phyloP scores from a whole-genome alignment of 2,113 vertebrate species.

The Amblyopsis rosae region DNA sequence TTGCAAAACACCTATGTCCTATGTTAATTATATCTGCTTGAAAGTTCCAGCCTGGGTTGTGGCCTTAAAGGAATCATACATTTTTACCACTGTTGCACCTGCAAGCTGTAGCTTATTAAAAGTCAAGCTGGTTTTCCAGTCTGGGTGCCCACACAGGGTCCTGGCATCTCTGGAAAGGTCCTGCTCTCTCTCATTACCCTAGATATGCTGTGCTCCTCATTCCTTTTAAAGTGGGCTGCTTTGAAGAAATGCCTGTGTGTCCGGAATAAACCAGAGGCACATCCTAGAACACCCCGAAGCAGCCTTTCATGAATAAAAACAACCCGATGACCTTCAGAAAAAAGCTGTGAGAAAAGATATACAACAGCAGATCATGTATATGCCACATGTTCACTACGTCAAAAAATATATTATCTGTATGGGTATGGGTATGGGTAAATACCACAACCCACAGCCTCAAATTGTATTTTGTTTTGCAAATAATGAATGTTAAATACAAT shows the following conservation, averaged over 20 bases:
- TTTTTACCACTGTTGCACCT: constrained; percentile 15
- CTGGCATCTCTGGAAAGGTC: constrained; percentile 14
- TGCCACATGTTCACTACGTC: too few species aligned
- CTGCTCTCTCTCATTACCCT: constrained; percentile 28
- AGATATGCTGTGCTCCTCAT: constrained; percentile 2
- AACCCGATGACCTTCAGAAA: constrained; percentile 19
- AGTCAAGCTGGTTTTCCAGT: neutral
- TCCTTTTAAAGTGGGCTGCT: constrained; percentile 26
- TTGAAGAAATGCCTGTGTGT: constrained; percentile 8
- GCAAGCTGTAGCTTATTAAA: neutral
- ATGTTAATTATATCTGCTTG: neutral
- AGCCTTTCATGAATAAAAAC: neutral
- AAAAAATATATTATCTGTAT: too few species aligned
- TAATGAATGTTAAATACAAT: too few species aligned
- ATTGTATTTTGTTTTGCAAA: too few species aligned
- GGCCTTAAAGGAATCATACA: neutral
- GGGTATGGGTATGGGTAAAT: too few species aligned
- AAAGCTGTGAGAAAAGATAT: neutral
- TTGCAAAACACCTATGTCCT: neutral
- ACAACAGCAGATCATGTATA: too few species aligned
- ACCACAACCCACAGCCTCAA: too few species aligned
- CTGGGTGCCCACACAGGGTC: neutral
- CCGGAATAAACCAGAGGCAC: neutral
- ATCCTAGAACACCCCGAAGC: constrained; percentile 1
- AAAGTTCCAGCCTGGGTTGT: too few species aligned